phyloP scores from a whole-genome alignment of 2,797 vertebrate genomes.

The Chaunax sp. region DNA sequence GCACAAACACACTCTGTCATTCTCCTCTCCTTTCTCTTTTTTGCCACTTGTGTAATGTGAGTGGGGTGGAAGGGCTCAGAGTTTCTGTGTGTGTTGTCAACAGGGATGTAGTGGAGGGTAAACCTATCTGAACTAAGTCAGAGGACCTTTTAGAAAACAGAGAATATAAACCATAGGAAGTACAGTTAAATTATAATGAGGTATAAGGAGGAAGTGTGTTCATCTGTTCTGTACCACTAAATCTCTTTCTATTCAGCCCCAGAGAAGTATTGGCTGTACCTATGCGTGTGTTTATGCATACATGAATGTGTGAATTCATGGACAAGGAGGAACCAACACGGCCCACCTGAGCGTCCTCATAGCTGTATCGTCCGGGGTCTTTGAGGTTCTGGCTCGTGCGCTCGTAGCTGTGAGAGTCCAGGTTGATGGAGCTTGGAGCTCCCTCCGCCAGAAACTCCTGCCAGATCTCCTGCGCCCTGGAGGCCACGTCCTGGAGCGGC shows the following conservation, averaged over 20 bases:
- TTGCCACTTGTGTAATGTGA: constrained; percentile 48
- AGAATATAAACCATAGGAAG: background rate
- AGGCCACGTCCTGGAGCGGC: constrained; percentile 90
- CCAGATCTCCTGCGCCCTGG: constrained; percentile 94
- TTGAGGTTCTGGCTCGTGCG: constrained; percentile 96
- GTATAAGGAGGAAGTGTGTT: background rate
- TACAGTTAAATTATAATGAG: background rate
- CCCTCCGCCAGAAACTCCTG: constrained; percentile 96
- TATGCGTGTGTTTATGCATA: constrained; percentile 9
- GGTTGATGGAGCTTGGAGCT: constrained; percentile 94
- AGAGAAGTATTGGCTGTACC: background rate
- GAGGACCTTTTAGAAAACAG: background rate
- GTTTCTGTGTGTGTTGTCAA: constrained; percentile 25
- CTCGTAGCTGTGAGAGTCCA: constrained; percentile 97
- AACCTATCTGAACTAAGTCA: constrained; percentile 5
- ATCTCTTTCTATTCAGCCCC: background rate
- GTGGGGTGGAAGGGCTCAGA: constrained; percentile 43
- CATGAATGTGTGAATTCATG: background rate
- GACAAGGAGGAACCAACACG: constrained; percentile 1
- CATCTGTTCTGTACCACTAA: background rate
- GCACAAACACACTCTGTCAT: constrained; percentile 62
- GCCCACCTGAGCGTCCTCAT: constrained; percentile 95
- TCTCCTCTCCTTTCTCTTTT: constrained; percentile 40
- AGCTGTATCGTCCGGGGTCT: constrained; percentile 94
- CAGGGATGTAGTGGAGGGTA: background rate